Conservation (phyloP, 1,140 invertebrate species). For the Saxidomus purpurata region DNA sequence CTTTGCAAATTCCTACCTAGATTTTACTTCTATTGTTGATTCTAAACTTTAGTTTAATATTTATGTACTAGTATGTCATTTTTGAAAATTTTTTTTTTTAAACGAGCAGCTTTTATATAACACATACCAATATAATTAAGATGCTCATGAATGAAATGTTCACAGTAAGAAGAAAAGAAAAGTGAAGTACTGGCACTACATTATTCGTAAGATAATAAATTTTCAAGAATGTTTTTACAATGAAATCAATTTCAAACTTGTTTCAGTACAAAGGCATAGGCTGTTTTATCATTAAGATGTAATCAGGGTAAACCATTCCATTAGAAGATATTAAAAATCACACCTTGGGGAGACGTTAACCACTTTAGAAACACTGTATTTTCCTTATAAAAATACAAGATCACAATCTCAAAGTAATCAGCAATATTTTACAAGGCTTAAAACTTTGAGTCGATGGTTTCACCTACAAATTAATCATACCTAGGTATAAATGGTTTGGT, state of each 20-base stretch:
- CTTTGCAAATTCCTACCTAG: too few relatives aligned
- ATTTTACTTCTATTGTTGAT: too few relatives aligned
- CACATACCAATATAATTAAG: too few relatives aligned
- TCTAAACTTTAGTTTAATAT: too few relatives aligned
- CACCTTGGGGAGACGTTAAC: background rate
- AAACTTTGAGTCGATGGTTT: background rate
- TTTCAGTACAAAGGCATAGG: background rate
- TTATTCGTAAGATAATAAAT: too few relatives aligned
- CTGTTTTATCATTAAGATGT: constrained; percentile 17
- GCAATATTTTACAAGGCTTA: constrained; percentile 17
- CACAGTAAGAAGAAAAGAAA: too few relatives aligned
- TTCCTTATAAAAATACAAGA: background rate
- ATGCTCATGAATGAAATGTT: too few relatives aligned
- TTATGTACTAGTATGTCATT: too few relatives aligned
- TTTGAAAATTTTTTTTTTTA: too few relatives aligned
- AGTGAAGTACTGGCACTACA: too few relatives aligned
- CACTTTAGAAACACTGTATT: background rate
- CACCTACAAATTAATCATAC: background rate
- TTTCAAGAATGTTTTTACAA: too few relatives aligned
- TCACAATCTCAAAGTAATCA: constrained; percentile 11
- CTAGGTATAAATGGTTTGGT: background rate
- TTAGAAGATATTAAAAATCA: constrained; percentile 23
- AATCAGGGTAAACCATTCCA: background rate
- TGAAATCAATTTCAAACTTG: background rate
- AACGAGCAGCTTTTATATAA: too few relatives aligned